These are phyloP conservation scores for Hirudinaria manillensis DNA, from an alignment of 2,888 invertebrate species.

Conservation along the genomic window DNA sequence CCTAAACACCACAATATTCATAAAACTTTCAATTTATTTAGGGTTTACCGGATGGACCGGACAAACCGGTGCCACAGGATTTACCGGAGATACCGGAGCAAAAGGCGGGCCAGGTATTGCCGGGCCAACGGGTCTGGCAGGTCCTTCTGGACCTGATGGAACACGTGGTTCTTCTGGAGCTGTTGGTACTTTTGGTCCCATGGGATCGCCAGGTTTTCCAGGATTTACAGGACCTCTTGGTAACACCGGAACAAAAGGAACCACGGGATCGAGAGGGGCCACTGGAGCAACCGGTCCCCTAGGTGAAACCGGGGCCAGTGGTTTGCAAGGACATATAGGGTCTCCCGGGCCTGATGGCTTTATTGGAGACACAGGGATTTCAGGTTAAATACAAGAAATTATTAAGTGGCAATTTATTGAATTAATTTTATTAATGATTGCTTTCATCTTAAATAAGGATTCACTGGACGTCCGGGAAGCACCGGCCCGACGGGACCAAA, in stretches of 20 bases:
- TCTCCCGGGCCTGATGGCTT: background rate
- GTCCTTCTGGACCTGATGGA: background rate
- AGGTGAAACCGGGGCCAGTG: conserved; percentile 13
- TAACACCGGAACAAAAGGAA: conserved; percentile 2
- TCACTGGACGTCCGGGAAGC: background rate
- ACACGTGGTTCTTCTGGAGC: background rate
- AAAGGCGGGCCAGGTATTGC: background rate
- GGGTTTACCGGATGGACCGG: conserved; percentile 11
- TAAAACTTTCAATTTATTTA: background rate
- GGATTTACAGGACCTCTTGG: conserved; percentile 19
- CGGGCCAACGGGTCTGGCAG: conserved; percentile 14
- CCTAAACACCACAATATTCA: background rate
- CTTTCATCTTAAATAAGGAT: background rate
- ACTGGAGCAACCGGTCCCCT: background rate
- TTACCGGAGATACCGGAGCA: background rate
- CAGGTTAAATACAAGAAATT: background rate
- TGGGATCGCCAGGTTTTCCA: background rate
- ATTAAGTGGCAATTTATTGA: no score
- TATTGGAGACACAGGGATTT: background rate
- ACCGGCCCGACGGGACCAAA: conserved; percentile 16
- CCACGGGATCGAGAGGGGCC: background rate
- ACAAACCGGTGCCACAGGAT: conserved; percentile 5
- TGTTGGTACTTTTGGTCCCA: conserved; percentile 42
- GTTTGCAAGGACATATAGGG: conserved; percentile 5
- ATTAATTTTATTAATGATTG: no score